A percentile compares a stretch with the other conserved stretches of the same genome.
These are phyloP conservation scores for Anthonomus grandis DNA, from an alignment of 1,140 invertebrate species.

Conservation along the genomic window DNA sequence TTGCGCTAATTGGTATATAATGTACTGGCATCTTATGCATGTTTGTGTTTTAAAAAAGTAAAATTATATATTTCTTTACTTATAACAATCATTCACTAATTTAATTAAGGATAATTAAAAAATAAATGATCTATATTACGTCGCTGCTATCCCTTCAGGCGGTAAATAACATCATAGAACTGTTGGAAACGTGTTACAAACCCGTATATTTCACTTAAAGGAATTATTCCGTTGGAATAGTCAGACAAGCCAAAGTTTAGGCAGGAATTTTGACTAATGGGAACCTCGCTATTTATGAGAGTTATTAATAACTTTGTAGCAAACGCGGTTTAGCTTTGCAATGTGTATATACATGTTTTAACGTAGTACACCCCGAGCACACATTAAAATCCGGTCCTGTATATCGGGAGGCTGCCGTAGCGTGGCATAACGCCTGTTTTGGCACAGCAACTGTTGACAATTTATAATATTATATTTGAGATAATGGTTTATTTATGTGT, in stretches of 20 bases:
- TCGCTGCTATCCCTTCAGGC: slow-evolving; percentile 5
- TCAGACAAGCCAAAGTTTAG: slow-evolving; percentile 24
- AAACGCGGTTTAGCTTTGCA: slow-evolving; percentile 20
- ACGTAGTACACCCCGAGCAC: slow-evolving; percentile 14
- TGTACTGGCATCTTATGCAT: too few species aligned
- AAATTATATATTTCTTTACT: too few species aligned
- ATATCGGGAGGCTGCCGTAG: too few species aligned
- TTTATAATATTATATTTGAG: too few species aligned
- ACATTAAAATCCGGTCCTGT: slow-evolving; percentile 21
- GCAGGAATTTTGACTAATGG: slow-evolving; percentile 24
- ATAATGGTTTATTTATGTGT: too few species aligned
- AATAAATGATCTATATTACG: slow-evolving; percentile 4
- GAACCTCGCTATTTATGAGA: slow-evolving; percentile 25
- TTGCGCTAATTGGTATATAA: too few species aligned
- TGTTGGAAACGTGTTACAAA: slow-evolving; percentile 5
- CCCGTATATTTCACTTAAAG: slow-evolving; percentile 23
- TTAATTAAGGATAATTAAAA: too few species aligned
- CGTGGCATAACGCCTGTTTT: too few species aligned
- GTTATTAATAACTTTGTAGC: slow-evolving; percentile 24
- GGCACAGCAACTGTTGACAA: too few species aligned
- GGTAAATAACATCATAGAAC: slow-evolving; percentile 12
- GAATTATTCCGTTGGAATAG: slow-evolving; percentile 25
- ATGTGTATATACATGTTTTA: slow-evolving; percentile 25
- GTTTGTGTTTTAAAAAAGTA: too few species aligned
- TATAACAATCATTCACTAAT: too few species aligned